Conservation (phyloP, 2,888 invertebrate species). For the Drosophila leonis region DNA sequence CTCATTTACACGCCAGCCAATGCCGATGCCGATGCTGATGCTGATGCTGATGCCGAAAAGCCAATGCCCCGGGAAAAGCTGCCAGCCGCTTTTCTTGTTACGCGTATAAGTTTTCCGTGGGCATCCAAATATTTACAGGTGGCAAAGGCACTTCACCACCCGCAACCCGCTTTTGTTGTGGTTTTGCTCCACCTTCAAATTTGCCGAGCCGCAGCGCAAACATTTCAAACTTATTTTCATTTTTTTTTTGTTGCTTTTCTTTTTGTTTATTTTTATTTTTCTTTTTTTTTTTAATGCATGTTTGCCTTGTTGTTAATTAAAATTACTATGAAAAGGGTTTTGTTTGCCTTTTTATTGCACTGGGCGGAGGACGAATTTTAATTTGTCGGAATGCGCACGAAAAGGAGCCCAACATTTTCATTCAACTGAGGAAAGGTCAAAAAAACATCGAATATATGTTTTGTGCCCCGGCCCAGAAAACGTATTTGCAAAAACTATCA, state of each 20-base stretch:
- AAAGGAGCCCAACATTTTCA: background rate
- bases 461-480: background rate
- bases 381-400: background rate
- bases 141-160: slow-evolving; percentile 26
- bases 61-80: slow-evolving; percentile 47
- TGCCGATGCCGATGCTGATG: slow-evolving; percentile 57
- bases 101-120: slow-evolving; percentile 52
- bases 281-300: slow-evolving; percentile 5
- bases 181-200: slow-evolving; percentile 35
- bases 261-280: background rate
- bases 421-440: background rate
- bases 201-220: slow-evolving; percentile 57
- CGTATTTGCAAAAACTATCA: slow-evolving; percentile 16
- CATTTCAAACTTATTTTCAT: slow-evolving; percentile 53
- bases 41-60: slow-evolving; percentile 54
- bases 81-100: slow-evolving; percentile 42
- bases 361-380: background rate
- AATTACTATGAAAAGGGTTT: slow-evolving; percentile 50
- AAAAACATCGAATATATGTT: slow-evolving; percentile 9
- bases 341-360: slow-evolving; percentile 33
- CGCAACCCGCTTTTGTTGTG: slow-evolving; percentile 58
- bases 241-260: slow-evolving; percentile 1
- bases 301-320: slow-evolving; percentile 55
- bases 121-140: slow-evolving; percentile 62
- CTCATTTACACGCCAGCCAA: slow-evolving; percentile 72